Conservation (phyloP, 1,140 invertebrate genomes). For the Alviniconcha marisindica region DNA sequence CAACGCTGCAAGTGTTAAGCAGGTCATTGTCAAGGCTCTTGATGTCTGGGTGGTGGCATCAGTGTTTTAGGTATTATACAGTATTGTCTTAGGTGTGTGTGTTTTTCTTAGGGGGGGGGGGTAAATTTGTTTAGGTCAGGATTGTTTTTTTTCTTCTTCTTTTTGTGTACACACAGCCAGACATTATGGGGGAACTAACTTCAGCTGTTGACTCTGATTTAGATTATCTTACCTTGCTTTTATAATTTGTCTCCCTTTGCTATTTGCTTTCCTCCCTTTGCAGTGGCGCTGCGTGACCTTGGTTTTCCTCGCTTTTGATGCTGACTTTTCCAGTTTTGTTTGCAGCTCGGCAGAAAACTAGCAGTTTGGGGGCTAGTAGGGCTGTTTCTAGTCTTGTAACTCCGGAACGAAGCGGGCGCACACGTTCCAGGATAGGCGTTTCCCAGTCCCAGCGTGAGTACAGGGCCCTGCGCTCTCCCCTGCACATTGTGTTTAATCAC, state of each 20-base stretch:
- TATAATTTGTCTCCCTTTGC: background rate
- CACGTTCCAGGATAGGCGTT: conserved; percentile 82
- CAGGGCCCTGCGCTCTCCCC: conserved; percentile 10
- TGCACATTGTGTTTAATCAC: background rate
- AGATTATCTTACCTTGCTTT: no score
- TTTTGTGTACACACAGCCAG: no score
- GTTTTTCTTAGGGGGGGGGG: no score
- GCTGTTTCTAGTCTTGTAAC: conserved; percentile 54
- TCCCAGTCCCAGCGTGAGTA: conserved; percentile 94
- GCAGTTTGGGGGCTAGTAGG: conserved; percentile 42
- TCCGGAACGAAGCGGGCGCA: conserved; percentile 81
- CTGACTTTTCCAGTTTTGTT: conserved; percentile 50
- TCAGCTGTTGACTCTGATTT: no score
- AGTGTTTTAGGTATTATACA: no score
- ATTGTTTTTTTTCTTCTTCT: no score
- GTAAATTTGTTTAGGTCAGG: no score
- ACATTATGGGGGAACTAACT: no score
- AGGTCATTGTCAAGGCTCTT: no score
- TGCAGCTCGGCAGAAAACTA: conserved; percentile 69
- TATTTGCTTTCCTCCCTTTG: background rate
- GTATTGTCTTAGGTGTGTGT: no score
- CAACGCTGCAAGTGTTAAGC: no score
- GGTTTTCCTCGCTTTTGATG: conserved; percentile 7
- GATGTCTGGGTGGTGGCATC: no score
- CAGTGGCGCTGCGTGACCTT: background rate